phyloP scores from a whole-genome alignment of 2,888 invertebrate genomes.

The Thymelicus sylvestris region DNA sequence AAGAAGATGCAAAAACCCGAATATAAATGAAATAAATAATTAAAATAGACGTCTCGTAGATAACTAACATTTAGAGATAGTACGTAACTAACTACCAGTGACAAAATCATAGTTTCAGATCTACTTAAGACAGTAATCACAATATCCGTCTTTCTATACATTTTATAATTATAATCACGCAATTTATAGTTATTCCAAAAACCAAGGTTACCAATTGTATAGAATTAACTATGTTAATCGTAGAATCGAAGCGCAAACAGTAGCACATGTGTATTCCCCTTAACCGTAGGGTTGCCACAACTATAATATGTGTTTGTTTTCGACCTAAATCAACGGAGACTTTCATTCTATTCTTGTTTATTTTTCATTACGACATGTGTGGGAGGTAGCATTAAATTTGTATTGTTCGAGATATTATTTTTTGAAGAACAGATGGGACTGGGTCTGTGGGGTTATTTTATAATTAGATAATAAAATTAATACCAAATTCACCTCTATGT shows the following conservation, averaged over 20 bases:
- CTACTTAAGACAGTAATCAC: too few species aligned
- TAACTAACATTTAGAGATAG: too few species aligned
- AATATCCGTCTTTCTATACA: too few species aligned
- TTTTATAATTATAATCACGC: background rate
- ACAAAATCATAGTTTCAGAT: too few species aligned
- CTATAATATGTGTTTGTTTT: constrained; percentile 46
- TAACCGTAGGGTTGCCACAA: constrained; percentile 29
- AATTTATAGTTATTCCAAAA: too few species aligned
- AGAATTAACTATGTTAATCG: background rate
- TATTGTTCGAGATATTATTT: constrained; percentile 45
- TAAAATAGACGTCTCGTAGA: too few species aligned
- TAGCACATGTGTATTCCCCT: constrained; percentile 12
- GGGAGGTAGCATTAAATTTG: constrained; percentile 44
- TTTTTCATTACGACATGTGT: constrained; percentile 52
- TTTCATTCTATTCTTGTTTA: constrained; percentile 46
- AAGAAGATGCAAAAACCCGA: too few species aligned
- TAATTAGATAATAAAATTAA: constrained; percentile 3
- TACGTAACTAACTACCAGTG: too few species aligned
- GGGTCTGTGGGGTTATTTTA: constrained; percentile 11
- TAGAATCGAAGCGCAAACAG: constrained; percentile 8
- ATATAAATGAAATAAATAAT: too few species aligned
- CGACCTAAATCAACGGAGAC: constrained; percentile 47
- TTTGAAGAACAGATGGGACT: constrained; percentile 50
- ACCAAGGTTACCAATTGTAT: too few species aligned
- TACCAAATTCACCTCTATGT: background rate